These are phyloP conservation scores for Merops nubicus DNA, from an alignment of 2,113 vertebrate genomes.

Conservation along the genomic window DNA sequence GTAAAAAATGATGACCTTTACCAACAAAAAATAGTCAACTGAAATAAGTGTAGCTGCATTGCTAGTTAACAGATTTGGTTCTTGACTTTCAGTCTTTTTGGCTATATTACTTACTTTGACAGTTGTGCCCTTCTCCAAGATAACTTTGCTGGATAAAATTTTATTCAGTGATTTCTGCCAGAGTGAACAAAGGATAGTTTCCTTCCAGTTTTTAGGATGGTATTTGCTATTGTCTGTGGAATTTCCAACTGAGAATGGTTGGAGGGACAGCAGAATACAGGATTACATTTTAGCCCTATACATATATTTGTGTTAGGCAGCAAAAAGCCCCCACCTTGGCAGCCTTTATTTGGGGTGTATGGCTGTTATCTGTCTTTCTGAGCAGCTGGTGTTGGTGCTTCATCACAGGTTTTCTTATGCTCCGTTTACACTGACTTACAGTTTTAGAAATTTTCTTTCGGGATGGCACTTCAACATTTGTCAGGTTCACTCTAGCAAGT, in stretches of 20 bases:
- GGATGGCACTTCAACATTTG: neutral
- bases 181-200: neutral
- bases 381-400: neutral
- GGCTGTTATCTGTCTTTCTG: neutral
- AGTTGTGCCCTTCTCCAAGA: neutral
- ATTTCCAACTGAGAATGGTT: neutral
- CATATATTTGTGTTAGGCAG: neutral
- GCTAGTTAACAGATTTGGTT: neutral
- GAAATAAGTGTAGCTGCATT: neutral
- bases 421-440: neutral
- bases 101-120: neutral
- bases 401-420: neutral
- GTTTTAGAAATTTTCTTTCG: neutral
- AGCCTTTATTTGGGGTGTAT: neutral
- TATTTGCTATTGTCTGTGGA: slow-evolving; percentile 3
- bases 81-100: neutral
- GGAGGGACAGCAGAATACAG: neutral
- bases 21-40: neutral
- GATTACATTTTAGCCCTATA: neutral
- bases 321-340: neutral
- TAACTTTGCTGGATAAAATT: neutral
- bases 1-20: neutral
- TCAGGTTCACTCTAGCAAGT: neutral
- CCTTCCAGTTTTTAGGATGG: neutral
- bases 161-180: neutral